Percentiles rank a stretch among this genome's conserved stretches.
Conservation (phyloP, 2,797 vertebrate species). For the Gorsachius magnificus region DNA sequence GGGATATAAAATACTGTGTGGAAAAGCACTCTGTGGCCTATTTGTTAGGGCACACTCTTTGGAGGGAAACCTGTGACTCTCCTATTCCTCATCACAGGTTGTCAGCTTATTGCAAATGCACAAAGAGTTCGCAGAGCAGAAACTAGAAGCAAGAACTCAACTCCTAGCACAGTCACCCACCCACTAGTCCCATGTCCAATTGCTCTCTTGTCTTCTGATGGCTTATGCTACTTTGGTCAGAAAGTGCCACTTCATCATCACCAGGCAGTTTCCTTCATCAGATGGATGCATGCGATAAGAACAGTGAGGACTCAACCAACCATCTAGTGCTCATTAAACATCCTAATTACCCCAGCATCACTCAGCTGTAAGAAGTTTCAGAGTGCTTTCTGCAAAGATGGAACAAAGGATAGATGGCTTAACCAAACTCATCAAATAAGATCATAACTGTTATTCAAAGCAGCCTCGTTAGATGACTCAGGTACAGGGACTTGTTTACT, state of each 20-base stretch:
- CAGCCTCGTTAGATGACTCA: background rate
- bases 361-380: background rate
- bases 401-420: background rate
- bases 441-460: background rate
- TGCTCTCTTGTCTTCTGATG: background rate
- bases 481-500: background rate
- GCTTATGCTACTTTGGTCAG: background rate
- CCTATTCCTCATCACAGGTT: background rate
- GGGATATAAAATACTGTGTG: background rate
- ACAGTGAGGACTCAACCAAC: background rate
- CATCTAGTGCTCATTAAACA: background rate
- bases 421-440: background rate
- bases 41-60: background rate
- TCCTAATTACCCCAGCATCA: background rate
- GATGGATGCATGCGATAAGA: fast-evolving
- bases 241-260: background rate
- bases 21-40: background rate
- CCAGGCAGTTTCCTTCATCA: background rate
- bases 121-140: background rate
- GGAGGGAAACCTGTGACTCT: background rate
- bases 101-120: background rate
- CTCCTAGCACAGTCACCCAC: background rate
- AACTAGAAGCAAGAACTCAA: background rate
- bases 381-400: background rate
- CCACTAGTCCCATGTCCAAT: fast-evolving